Base-by-base conservation (phyloP, 2,797 vertebrate species). In the Pipistrellus pygmaeus region DNA sequence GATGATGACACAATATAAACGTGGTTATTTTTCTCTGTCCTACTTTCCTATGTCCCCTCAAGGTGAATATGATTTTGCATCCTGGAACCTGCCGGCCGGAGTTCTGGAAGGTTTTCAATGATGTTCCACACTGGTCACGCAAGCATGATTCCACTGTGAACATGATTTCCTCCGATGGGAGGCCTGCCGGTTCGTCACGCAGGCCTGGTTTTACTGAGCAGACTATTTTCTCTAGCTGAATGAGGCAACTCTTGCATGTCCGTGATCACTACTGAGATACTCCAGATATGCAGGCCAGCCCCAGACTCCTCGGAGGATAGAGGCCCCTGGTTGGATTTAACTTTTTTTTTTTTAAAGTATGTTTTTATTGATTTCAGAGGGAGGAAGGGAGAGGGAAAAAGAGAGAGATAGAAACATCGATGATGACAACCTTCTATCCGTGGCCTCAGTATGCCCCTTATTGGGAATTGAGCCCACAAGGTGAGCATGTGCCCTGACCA, bases 201-300 rank as follows among this genome's bases (percentile, higher is more conserved):
- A 66, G 55, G 17, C 60, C 64, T 88, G 73, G 23, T 35, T 69
- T 85, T 57, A 30, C 38, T 7, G 30, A 92, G 48, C 76, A 66
- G 48, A 57, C 80, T 69, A 10, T 95, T 89, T 92, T 82, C 82
- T 89, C 64, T 81, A 7, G 55, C 27, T 81, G 86, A 94, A 87
- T 82, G 68, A 64, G 66, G 87, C 77, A 69, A 89, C 23, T 85
- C 86, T 71, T 48, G 48, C 17, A 8, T 44, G 93, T 38, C 88
- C 17, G 0, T 13, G 35, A 76, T 91, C 76, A 21, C 60, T 71
- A 13, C 76, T 4, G 30, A 91, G 89, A 86, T 82, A 46, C n/a
- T 78, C 57, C 80, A 66, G 89, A 84, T 6, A 41, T 0, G 23
- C 66, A n/a, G 83, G 60, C 41, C 46, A 32, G 35, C 69, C 12